Evolutionary conservation across 2,888 invertebrate species (phyloP).

Genomic region (Arge pagana): DNA sequence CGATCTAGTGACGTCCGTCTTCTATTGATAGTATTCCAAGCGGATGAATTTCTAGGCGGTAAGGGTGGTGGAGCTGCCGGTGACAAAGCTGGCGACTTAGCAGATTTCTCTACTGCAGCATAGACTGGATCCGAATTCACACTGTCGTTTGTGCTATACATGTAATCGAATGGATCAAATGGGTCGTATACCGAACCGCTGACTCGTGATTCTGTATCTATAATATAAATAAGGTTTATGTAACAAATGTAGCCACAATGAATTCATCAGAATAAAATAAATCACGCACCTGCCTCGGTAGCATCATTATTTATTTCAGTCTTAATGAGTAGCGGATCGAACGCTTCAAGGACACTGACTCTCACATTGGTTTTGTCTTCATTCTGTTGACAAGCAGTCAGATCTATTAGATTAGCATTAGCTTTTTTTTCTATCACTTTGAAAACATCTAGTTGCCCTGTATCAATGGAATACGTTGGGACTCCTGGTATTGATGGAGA

Average conservation of each 20-base stretch:
- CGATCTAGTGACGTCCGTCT: slow-evolving; percentile 56
- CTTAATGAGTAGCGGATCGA: slow-evolving; percentile 78
- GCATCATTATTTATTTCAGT: slow-evolving; percentile 61
- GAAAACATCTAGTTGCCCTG: slow-evolving; percentile 53
- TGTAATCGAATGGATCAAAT: slow-evolving; percentile 79
- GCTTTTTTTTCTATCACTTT: slow-evolving; percentile 59
- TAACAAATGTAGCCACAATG: too few relatives aligned
- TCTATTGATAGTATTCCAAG: slow-evolving; percentile 61
- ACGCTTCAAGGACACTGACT: slow-evolving; percentile 81
- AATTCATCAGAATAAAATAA: too few relatives aligned
- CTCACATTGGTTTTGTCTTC: slow-evolving; percentile 62
- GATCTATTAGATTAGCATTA: slow-evolving; percentile 65
- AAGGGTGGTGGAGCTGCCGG: slow-evolving; percentile 65
- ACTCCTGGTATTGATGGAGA: slow-evolving; percentile 48
- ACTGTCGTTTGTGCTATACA: slow-evolving; percentile 71
- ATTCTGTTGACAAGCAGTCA: slow-evolving; percentile 57
- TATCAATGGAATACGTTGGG: slow-evolving; percentile 40
- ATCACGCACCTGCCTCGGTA: slow-evolving; percentile 20
- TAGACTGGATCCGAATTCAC: slow-evolving; percentile 69
- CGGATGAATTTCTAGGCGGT: slow-evolving; percentile 64
- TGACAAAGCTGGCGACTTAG: slow-evolving; percentile 60
- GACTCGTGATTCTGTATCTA: slow-evolving; percentile 62
- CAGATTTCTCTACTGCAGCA: slow-evolving; percentile 67
- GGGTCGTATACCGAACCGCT: slow-evolving; percentile 73
- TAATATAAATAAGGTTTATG: too few relatives aligned